Evolutionary conservation across 1,140 invertebrate species (phyloP).

Genomic region (Brachionus asplanchnoidis): DNA sequence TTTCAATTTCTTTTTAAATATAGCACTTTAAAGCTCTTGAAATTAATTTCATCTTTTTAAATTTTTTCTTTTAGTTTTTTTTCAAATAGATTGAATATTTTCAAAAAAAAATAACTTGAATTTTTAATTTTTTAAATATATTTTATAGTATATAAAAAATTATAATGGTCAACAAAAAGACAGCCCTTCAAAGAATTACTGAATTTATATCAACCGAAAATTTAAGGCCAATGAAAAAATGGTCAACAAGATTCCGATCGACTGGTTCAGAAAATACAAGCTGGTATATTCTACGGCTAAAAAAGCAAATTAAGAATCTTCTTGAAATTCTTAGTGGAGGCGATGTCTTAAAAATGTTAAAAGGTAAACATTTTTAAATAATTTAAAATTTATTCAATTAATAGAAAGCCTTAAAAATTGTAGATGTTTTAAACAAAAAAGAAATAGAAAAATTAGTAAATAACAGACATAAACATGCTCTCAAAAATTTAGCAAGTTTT

Average conservation of each 20-base stretch:
- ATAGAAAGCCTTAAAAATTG: neutral
- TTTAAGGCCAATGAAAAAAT: neutral
- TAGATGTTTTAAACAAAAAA: conserved; percentile 1
- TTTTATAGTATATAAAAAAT: neutral
- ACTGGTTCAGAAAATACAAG: neutral
- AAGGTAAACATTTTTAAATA: neutral
- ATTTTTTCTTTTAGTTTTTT: too few species aligned
- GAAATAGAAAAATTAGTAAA: neutral
- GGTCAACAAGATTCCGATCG: neutral
- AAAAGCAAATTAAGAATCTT: neutral
- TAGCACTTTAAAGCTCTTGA: too few species aligned
- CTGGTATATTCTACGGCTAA: neutral
- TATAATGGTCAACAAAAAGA: neutral
- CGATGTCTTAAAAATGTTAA: neutral
- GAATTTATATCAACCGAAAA: neutral
- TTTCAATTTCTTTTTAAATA: too few species aligned
- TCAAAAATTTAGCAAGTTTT: neutral
- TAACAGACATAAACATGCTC: neutral
- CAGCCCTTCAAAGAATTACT: neutral
- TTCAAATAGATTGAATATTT: too few species aligned
- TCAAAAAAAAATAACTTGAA: too few species aligned
- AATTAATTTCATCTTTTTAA: too few species aligned
- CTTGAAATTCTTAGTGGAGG: neutral
- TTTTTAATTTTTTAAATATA: neutral
- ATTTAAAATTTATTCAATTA: neutral